Percentiles rank a stretch among this genome's conserved stretches.
phyloP scores from a whole-genome alignment of 2,797 vertebrate genomes.

The Etheostoma perlongum region DNA sequence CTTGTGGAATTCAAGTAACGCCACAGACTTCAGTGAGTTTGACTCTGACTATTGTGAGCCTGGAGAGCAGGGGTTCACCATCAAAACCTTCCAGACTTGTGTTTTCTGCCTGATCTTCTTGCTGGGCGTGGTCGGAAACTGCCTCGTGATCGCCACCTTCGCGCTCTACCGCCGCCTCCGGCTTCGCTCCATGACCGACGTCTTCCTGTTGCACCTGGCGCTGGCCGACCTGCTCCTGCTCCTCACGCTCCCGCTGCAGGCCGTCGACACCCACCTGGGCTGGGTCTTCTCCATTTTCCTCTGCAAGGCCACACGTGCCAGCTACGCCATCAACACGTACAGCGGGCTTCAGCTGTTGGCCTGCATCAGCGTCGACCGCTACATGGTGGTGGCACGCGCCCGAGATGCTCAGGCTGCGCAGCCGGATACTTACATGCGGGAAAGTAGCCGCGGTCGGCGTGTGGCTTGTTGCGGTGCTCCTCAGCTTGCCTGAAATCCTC shows the following conservation, averaged over 20 bases:
- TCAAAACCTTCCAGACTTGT: constrained; percentile 84
- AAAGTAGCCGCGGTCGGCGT: constrained; percentile 71
- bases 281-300: constrained; percentile 80
- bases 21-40: accelerated
- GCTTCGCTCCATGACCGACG: constrained; percentile 86
- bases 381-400: constrained; percentile 87
- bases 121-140: constrained; percentile 88
- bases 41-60: constrained; percentile 79
- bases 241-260: constrained; percentile 87
- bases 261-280: constrained; percentile 62
- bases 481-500: constrained; percentile 89
- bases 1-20: accelerated
- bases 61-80: constrained; percentile 53
- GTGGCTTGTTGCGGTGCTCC: constrained; percentile 84
- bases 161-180: constrained; percentile 73
- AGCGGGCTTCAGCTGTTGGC: constrained; percentile 92
- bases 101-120: constrained; percentile 84
- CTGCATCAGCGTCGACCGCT: constrained; percentile 93
- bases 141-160: constrained; percentile 90
- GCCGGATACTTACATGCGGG: constrained; percentile 63
- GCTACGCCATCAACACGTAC: constrained; percentile 91
- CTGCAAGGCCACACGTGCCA: constrained; percentile 83
- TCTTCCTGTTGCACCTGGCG: constrained; percentile 92
- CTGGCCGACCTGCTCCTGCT: constrained; percentile 91
- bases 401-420: constrained; percentile 74